Conservation (phyloP, 1,140 invertebrate species). For the Lordiphosa clarofinis region DNA sequence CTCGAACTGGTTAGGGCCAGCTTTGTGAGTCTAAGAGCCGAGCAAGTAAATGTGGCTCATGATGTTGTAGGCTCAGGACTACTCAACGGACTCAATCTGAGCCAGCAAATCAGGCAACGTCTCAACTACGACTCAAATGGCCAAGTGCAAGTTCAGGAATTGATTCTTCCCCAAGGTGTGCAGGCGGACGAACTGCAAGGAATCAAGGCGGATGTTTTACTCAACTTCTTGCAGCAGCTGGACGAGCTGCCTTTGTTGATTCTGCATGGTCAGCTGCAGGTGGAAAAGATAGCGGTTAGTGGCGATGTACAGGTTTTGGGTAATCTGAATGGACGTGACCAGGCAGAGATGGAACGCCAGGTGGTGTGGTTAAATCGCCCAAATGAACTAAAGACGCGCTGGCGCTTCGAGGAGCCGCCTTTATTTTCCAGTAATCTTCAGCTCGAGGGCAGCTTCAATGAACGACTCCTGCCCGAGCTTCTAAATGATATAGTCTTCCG, state of each 20-base stretch:
- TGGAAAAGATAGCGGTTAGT: conserved; percentile 50
- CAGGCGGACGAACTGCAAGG: conserved; percentile 45
- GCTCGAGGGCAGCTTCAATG: conserved; percentile 54
- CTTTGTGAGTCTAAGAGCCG: conserved; percentile 33
- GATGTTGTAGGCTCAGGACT: conserved; percentile 39
- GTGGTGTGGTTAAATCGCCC: conserved; percentile 65
- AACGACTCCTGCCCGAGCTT: conserved; percentile 45
- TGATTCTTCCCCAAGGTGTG: conserved; percentile 51
- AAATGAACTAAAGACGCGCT: conserved; percentile 51
- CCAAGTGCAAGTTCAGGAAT: conserved; percentile 53
- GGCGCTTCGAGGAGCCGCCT: conserved; percentile 39
- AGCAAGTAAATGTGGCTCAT: conserved; percentile 31
- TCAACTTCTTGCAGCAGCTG: conserved; percentile 53
- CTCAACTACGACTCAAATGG: conserved; percentile 16
- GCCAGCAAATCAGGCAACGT: conserved; percentile 4
- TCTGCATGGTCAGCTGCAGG: conserved; percentile 61
- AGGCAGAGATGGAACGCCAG: conserved; percentile 51
- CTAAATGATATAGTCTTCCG: conserved; percentile 58
- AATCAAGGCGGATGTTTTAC: conserved; percentile 31
- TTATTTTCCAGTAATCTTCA: conserved; percentile 37
- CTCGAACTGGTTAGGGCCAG: conserved; percentile 29
- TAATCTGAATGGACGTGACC: conserved; percentile 31
- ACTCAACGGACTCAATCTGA: conserved; percentile 33
- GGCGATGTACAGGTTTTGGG: conserved; percentile 41
- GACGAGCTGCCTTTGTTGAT: conserved; percentile 67